Conservation (phyloP, 2,888 invertebrate species). For the Morpho deidamia region DNA sequence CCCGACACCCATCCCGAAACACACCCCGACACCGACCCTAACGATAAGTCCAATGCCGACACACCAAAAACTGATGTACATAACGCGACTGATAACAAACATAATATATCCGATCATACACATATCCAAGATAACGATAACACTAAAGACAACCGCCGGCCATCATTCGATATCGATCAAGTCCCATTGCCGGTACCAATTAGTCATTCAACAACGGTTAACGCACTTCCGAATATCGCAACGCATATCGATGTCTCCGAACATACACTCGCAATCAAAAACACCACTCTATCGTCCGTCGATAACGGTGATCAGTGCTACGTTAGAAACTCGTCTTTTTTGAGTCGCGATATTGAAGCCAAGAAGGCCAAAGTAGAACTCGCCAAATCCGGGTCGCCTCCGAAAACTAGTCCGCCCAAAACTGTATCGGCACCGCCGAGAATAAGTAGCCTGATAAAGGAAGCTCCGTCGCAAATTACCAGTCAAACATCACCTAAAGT, state of each 20-base stretch:
- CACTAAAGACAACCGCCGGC: neutral
- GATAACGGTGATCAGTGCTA: conserved; percentile 37
- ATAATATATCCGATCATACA: neutral
- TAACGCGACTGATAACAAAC: neutral
- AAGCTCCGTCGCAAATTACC: conserved; percentile 19
- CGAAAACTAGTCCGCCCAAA: conserved; percentile 24
- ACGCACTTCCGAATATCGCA: neutral
- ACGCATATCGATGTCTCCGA: conserved; percentile 28
- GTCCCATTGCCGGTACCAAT: neutral
- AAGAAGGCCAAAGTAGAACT: conserved; percentile 34
- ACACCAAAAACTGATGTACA: neutral
- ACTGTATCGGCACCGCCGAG: conserved; percentile 19
- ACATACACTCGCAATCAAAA: conserved; percentile 19
- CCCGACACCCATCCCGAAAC: conserved; percentile 12
- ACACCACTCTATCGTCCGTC: conserved; percentile 1
- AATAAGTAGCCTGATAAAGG: conserved; percentile 23
- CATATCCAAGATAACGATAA: neutral
- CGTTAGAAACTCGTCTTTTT: conserved; percentile 54
- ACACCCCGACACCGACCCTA: conserved; percentile 11
- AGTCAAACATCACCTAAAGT: conserved; percentile 13
- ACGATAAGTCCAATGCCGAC: conserved; percentile 5
- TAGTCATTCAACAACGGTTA: neutral
- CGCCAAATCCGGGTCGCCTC: conserved; percentile 18
- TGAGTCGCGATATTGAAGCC: conserved; percentile 54
- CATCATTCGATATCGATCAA: conserved; percentile 1